Percentiles rank a stretch among this genome's conserved stretches.
Evolutionary conservation across 2,113 vertebrate species (phyloP).

Genomic region (Beaufortia kweichowensis): DNA sequence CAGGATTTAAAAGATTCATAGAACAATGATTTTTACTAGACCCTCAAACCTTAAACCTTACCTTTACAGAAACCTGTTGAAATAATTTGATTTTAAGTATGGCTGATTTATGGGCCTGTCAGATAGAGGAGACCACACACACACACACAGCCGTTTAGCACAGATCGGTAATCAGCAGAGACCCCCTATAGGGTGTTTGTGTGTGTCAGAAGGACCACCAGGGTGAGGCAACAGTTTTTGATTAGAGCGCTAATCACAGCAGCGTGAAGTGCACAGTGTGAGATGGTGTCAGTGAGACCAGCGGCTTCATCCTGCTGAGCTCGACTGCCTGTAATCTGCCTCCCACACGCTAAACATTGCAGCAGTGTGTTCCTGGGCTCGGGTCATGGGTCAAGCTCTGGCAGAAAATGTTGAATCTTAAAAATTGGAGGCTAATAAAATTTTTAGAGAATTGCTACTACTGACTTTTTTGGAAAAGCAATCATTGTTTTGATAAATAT

Average conservation of each 20-base stretch:
- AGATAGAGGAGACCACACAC: background rate
- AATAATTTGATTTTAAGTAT: too few species aligned
- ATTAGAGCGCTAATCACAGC: constrained; percentile 68
- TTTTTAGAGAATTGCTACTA: background rate
- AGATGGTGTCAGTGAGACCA: background rate
- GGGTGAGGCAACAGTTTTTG: constrained; percentile 55
- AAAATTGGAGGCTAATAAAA: background rate
- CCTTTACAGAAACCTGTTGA: too few species aligned
- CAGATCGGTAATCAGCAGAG: background rate
- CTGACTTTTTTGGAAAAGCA: too few species aligned
- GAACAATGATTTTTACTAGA: too few species aligned
- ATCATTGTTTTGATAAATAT: too few species aligned
- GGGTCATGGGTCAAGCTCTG: background rate
- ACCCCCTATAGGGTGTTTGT: constrained; percentile 6
- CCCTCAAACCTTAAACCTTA: too few species aligned
- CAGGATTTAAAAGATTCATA: too few species aligned
- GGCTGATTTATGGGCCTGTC: background rate
- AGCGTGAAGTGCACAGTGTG: constrained; percentile 69
- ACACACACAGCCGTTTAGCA: background rate
- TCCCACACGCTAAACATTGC: background rate
- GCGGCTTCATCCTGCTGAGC: background rate
- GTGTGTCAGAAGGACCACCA: constrained; percentile 62
- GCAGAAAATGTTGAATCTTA: background rate
- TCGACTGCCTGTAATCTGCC: background rate
- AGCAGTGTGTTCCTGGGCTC: background rate